These are phyloP conservation scores for Catocala fraxini DNA, from an alignment of 2,888 invertebrate species.

Conservation along the genomic window DNA sequence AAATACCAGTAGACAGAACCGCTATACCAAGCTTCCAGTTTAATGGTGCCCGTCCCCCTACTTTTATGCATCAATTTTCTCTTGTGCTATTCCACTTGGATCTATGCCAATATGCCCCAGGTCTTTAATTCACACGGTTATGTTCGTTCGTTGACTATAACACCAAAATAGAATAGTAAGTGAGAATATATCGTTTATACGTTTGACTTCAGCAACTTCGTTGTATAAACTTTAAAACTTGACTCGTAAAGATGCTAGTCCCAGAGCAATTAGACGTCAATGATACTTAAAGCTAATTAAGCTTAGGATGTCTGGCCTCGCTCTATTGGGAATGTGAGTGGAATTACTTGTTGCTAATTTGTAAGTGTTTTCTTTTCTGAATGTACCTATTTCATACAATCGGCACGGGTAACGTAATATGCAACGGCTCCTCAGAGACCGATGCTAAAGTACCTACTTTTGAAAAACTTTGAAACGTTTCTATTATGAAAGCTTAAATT, in stretches of 20 bases:
- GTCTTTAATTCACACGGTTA: slow-evolving; percentile 23
- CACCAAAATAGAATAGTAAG: slow-evolving; percentile 20
- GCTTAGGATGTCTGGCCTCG: slow-evolving; percentile 22
- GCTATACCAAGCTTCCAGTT: slow-evolving; percentile 33
- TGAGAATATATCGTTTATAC: too few relatives aligned
- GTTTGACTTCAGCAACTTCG: slow-evolving; percentile 4
- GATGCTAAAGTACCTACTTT: slow-evolving; percentile 30
- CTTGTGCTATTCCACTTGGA: slow-evolving; percentile 47
- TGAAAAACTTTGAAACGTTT: slow-evolving; percentile 48
- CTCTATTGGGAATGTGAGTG: slow-evolving; percentile 12
- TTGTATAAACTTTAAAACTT: slow-evolving; percentile 32
- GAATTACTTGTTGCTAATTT: slow-evolving; percentile 19
- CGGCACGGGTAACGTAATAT: slow-evolving; percentile 26
- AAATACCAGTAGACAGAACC: slow-evolving; percentile 24
- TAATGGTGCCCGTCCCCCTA: slow-evolving; percentile 31
- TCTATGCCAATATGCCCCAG: slow-evolving; percentile 34
- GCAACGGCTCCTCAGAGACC: slow-evolving; percentile 32
- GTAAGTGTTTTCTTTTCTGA: slow-evolving; percentile 13
- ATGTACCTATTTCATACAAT: slow-evolving; percentile 18
- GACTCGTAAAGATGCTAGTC: slow-evolving; percentile 21
- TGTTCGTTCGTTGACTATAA: slow-evolving; percentile 32
- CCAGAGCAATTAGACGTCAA: slow-evolving; percentile 27
- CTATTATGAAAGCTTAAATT: slow-evolving; percentile 73
- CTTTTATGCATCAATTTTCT: slow-evolving; percentile 47
- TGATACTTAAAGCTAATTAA: slow-evolving; percentile 32